Base-by-base conservation (phyloP, 2,888 invertebrate species). In the Lasioglossum lativentre region DNA sequence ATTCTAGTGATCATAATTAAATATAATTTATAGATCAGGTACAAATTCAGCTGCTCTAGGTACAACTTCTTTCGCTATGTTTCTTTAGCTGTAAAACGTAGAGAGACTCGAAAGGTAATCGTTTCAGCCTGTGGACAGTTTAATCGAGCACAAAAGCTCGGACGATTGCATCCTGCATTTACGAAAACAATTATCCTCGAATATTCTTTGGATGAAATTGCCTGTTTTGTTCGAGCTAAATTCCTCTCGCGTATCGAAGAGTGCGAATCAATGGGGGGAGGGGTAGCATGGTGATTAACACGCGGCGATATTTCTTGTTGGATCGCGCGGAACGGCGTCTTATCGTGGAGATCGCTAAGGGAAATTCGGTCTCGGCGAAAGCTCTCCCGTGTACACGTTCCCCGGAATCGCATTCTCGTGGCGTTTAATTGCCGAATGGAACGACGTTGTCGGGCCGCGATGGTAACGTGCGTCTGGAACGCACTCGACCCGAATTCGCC, bases 401-500 rank as follows among this genome's bases (percentile, higher is more conserved):
- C 63, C 70, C 23, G 73, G 77, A 78, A 84, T 80, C 68, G 72
- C 47, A 80, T 80, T 80, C 56, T 66, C 23, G 66, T 14, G 40
- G 63, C 68, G 75, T 72, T 86, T 84, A 84, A 86, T 86, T 84
- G 84, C 34, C 38, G 56, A 86, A 84, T 75, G 40, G 75, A 70
- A 86, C 80, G 77, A 63, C 12, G 42, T 0, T 63, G 73, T 76
- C 75, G 71, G 63, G 30, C 27, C 27, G 34, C 34, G 66, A 34
- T 30, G 71, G 14, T 40, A 56, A 30, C 59, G n/a, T 66, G 42
- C 70, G 42, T 45, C 10, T 59, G 34, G 34, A 47, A 76, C 38
- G 56, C 38, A 38, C 27, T 45, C 27, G 38, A 82, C 42, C 40
- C 10, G 63, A 59, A 79, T 79, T 38, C 38, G 30, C 14, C 47